phyloP scores from a whole-genome alignment of 2,888 invertebrate genomes.

The Carterocephalus palaemon region DNA sequence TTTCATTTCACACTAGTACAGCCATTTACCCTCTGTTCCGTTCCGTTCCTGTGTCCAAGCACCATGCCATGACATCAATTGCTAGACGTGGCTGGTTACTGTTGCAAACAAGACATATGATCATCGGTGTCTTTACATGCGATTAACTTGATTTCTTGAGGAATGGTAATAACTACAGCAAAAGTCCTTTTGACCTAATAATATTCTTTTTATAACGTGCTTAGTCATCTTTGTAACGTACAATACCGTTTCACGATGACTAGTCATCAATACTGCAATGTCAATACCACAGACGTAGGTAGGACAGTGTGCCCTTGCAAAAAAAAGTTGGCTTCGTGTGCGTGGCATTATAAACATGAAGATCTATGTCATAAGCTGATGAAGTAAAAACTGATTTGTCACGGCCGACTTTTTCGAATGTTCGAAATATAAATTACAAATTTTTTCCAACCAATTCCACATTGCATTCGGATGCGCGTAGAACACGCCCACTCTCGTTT shows the following conservation, averaged over 20 bases:
- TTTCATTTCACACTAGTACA: no score
- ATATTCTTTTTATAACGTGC: no score
- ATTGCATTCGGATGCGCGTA: slow-evolving; percentile 44
- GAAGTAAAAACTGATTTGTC: slow-evolving; percentile 8
- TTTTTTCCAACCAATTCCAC: slow-evolving; percentile 39
- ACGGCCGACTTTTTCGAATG: slow-evolving; percentile 1
- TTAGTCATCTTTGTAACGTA: slow-evolving; percentile 10
- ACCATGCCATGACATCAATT: no score
- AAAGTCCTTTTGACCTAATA: no score
- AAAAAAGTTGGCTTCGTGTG: slow-evolving; percentile 42
- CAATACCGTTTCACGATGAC: slow-evolving; percentile 10
- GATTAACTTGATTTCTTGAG: no score
- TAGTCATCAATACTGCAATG: slow-evolving; percentile 22
- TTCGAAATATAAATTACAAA: slow-evolving; percentile 26
- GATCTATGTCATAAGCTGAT: background rate
- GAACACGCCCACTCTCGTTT: slow-evolving; percentile 34
- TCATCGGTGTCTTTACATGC: no score
- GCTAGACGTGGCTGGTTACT: no score
- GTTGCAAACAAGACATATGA: no score
- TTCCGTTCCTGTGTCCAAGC: no score
- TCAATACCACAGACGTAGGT: slow-evolving; percentile 23
- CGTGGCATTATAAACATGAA: slow-evolving; percentile 23
- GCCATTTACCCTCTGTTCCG: no score
- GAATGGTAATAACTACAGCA: no score
- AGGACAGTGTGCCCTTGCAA: slow-evolving; percentile 37